Evolutionary conservation across 2,888 invertebrate species (phyloP).

Genomic region (Andrena marginata): DNA sequence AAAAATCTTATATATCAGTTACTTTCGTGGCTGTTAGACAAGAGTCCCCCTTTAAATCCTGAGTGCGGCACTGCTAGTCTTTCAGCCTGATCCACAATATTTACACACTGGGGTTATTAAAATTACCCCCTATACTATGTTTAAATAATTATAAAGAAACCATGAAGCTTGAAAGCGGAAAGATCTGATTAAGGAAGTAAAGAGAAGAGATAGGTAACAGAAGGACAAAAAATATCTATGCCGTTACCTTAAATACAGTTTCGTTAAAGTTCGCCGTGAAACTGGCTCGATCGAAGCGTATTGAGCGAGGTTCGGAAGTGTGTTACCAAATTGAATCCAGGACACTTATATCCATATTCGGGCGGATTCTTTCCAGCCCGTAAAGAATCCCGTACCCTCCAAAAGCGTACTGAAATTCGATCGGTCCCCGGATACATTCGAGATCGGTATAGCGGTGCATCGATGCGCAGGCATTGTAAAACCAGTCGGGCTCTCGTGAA

Average conservation of each 20-base stretch:
- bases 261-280: constrained; percentile 23
- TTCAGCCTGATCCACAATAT: too few relatives aligned
- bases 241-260: constrained; percentile 7
- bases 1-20: too few relatives aligned
- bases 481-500: constrained; percentile 20
- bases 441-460: constrained; percentile 39
- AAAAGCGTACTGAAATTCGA: constrained; percentile 34
- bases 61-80: too few relatives aligned
- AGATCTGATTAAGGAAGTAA: too few relatives aligned
- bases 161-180: too few relatives aligned
- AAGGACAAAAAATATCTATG: background rate
- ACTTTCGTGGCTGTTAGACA: too few relatives aligned
- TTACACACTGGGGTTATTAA: too few relatives aligned
- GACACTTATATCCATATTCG: constrained; percentile 53
- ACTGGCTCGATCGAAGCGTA: constrained; percentile 16
- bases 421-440: constrained; percentile 32
- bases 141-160: too few relatives aligned
- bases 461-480: constrained; percentile 37
- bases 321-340: constrained; percentile 58
- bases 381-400: constrained; percentile 43
- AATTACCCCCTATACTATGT: too few relatives aligned
- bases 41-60: too few relatives aligned
- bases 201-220: background rate
- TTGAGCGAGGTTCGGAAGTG: constrained; percentile 32
- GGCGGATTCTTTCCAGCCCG: constrained; percentile 16